These are phyloP conservation scores for Agrotis segetum DNA, from an alignment of 2,888 invertebrate genomes.

Conservation along the genomic window DNA sequence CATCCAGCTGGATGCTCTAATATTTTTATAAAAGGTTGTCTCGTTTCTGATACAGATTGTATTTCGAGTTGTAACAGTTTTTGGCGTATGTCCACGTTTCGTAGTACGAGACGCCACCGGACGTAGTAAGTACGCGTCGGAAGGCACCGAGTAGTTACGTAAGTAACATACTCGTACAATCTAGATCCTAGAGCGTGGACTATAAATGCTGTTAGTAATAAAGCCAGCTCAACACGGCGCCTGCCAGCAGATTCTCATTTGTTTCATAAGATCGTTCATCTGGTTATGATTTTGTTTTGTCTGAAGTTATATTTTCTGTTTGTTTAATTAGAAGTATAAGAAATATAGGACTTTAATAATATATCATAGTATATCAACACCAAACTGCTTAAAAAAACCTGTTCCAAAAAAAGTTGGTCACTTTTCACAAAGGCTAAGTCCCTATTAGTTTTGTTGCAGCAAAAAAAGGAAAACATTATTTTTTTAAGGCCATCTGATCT, in stretches of 20 bases:
- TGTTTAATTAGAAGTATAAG: too few species aligned
- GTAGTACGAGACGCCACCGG: conserved; percentile 17
- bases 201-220: conserved; percentile 36
- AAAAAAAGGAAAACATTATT: too few species aligned
- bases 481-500: too few species aligned
- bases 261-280: conserved; percentile 16
- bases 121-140: conserved; percentile 23
- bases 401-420: background rate
- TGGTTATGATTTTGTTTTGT: background rate
- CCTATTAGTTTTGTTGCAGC: background rate
- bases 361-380: too few species aligned
- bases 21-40: conserved; percentile 38
- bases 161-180: conserved; percentile 9
- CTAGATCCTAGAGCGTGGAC: conserved; percentile 7
- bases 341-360: background rate
- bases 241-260: conserved; percentile 27
- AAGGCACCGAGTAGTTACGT: conserved; percentile 22
- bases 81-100: conserved; percentile 48
- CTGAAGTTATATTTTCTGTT: background rate
- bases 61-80: conserved; percentile 35
- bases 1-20: conserved; percentile 20
- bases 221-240: conserved; percentile 15
- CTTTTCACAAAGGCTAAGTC: background rate
- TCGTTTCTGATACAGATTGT: conserved; percentile 18
- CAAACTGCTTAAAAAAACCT: too few species aligned